A percentile compares a stretch with the other conserved stretches of the same genome.
phyloP scores from a whole-genome alignment of 1,140 invertebrate genomes.

The Tribolium madens region DNA sequence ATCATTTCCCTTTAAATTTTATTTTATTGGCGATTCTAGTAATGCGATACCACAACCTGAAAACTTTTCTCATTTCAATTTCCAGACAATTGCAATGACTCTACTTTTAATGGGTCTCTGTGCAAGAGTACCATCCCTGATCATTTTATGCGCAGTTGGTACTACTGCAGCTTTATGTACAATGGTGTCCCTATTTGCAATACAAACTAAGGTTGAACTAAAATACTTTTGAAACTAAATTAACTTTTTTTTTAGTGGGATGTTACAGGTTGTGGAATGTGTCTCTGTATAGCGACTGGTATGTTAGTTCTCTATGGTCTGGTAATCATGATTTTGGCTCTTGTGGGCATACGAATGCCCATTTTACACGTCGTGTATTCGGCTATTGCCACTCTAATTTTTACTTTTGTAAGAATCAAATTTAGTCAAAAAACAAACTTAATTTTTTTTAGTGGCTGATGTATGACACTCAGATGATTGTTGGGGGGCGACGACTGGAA shows the following conservation, averaged over 20 bases:
- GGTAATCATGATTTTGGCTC: constrained; percentile 47
- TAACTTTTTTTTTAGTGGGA: constrained; percentile 54
- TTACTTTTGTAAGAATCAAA: constrained; percentile 19
- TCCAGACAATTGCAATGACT: constrained; percentile 49
- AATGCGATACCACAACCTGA: neutral
- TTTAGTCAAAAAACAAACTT: no score
- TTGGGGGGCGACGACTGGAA: constrained; percentile 55
- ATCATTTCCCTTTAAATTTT: constrained; percentile 55
- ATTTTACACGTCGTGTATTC: constrained; percentile 40
- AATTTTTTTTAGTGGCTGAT: constrained; percentile 49
- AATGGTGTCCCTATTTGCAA: constrained; percentile 51
- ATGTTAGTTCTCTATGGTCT: constrained; percentile 52
- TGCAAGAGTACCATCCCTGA: neutral
- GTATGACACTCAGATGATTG: constrained; percentile 59
- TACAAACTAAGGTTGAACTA: constrained; percentile 43
- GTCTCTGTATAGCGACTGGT: constrained; percentile 46
- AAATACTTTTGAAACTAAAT: neutral
- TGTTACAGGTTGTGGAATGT: constrained; percentile 54
- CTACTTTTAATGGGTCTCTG: constrained; percentile 47
- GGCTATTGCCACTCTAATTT: constrained; percentile 35
- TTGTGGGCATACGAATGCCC: constrained; percentile 33
- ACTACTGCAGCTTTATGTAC: constrained; percentile 50
- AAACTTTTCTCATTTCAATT: neutral
- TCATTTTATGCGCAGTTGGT: constrained; percentile 44
- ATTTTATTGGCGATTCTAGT: constrained; percentile 52